Evolutionary conservation across 1,140 invertebrate genomes (phyloP).

Genomic region (Choristoneura fumiferana): DNA sequence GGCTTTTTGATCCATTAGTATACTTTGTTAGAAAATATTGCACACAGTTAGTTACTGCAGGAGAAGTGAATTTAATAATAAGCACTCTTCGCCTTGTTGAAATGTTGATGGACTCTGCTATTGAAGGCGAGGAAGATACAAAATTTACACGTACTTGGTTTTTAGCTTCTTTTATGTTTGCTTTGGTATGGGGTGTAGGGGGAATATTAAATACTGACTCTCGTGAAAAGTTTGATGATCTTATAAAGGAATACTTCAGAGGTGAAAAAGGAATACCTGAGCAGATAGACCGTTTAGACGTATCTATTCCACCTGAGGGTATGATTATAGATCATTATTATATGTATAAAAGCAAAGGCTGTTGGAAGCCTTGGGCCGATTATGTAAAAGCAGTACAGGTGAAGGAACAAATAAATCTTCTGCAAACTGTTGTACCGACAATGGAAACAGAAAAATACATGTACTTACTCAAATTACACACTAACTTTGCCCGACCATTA

Average conservation of each 20-base stretch:
- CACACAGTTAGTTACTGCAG: slow-evolving; percentile 83
- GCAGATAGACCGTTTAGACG: slow-evolving; percentile 83
- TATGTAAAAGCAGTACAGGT: slow-evolving; percentile 80
- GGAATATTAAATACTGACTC: slow-evolving; percentile 87
- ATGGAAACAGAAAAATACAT: slow-evolving; percentile 90
- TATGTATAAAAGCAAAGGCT: slow-evolving; percentile 85
- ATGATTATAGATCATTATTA: slow-evolving; percentile 90
- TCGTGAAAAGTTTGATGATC: slow-evolving; percentile 85
- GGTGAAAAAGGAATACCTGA: slow-evolving; percentile 83
- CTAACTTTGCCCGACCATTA: slow-evolving; percentile 83
- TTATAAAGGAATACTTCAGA: slow-evolving; percentile 78
- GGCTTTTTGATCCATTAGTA: slow-evolving; percentile 86
- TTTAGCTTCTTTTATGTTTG: slow-evolving; percentile 87
- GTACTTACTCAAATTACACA: slow-evolving; percentile 83
- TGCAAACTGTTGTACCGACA: slow-evolving; percentile 90
- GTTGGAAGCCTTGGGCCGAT: slow-evolving; percentile 88
- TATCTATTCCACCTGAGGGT: slow-evolving; percentile 86
- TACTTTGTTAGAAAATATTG: slow-evolving; percentile 84
- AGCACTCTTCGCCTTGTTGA: slow-evolving; percentile 87
- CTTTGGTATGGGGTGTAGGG: slow-evolving; percentile 90
- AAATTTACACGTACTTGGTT: slow-evolving; percentile 84
- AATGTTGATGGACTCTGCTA: slow-evolving; percentile 87
- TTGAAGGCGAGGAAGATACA: slow-evolving; percentile 82
- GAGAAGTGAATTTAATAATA: slow-evolving; percentile 86
- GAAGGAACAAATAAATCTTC: slow-evolving; percentile 83